These are phyloP conservation scores for Holacanthella duospinosa DNA, from an alignment of 2,888 invertebrate species.

Conservation along the genomic window DNA sequence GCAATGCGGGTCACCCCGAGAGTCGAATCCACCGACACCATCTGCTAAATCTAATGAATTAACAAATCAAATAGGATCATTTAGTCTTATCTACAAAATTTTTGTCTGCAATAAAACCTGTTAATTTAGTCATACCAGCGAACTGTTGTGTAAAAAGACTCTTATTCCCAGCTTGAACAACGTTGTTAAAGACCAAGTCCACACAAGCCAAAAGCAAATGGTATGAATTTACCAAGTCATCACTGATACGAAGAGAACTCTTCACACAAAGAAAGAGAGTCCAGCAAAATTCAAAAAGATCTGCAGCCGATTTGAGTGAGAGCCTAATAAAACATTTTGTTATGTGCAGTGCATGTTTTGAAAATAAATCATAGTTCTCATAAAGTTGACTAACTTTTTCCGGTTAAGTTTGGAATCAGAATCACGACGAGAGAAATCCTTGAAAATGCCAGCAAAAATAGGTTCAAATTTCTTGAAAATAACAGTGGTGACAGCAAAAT, in stretches of 20 bases:
- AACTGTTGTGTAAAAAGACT: conserved; percentile 79
- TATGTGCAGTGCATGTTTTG: no score
- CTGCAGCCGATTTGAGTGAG: conserved; percentile 65
- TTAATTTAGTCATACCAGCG: conserved; percentile 50
- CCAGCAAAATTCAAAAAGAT: conserved; percentile 89
- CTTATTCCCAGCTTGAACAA: conserved; percentile 62
- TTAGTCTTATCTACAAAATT: no score
- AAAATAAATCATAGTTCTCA: no score
- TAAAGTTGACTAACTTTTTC: conserved; percentile 33
- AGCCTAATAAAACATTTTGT: conserved; percentile 48
- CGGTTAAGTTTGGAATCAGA: conserved; percentile 32
- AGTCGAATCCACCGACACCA: conserved; percentile 50
- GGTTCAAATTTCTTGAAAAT: conserved; percentile 84
- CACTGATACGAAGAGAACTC: conserved; percentile 71
- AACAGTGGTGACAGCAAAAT: conserved; percentile 87
- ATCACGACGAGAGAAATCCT: conserved; percentile 45
- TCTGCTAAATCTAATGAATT: conserved; percentile 55
- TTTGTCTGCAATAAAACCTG: neutral
- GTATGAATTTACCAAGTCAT: conserved; percentile 88
- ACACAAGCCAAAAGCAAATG: conserved; percentile 82
- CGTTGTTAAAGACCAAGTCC: conserved; percentile 82
- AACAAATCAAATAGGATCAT: neutral
- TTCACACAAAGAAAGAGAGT: conserved; percentile 80
- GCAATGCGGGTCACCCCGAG: conserved; percentile 60
- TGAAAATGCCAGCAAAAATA: conserved; percentile 77